phyloP scores from a whole-genome alignment of 2,888 invertebrate species.

The Embidobia sp. region DNA sequence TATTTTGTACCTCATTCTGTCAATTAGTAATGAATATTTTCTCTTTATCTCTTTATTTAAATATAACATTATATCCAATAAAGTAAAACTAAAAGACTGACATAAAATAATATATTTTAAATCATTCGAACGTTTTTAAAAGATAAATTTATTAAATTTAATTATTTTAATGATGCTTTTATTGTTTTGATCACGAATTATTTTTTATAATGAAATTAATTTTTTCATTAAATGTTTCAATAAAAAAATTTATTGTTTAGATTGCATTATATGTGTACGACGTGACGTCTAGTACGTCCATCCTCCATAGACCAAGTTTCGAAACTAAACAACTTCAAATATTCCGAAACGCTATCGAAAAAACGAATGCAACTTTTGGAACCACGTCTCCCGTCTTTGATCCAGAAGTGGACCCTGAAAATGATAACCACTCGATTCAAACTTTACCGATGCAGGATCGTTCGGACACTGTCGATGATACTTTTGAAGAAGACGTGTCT shows the following conservation, averaged over 20 bases:
- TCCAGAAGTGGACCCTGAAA: conserved; percentile 11
- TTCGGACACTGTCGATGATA: conserved; percentile 65
- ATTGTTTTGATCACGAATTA: not conserved
- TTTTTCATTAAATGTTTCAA: not conserved
- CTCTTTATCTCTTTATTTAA: too few species aligned
- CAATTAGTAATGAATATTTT: too few species aligned
- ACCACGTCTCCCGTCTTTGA: conserved; percentile 39
- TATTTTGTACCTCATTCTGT: too few species aligned
- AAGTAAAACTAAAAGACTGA: too few species aligned
- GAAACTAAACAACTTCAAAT: conserved; percentile 79
- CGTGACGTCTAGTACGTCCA: conserved; percentile 77
- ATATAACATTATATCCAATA: too few species aligned
- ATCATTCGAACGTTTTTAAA: too few species aligned
- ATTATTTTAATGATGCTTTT: too few species aligned
- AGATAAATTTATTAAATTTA: too few species aligned
- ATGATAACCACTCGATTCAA: conserved; percentile 31
- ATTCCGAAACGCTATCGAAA: conserved; percentile 75
- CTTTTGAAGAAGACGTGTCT: conserved; percentile 11
- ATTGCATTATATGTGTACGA: conserved; percentile 79
- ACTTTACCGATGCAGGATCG: conserved; percentile 72
- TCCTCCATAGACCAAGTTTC: conserved; percentile 74
- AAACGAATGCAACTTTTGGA: conserved; percentile 63
- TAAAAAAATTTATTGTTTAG: conserved; percentile 62
- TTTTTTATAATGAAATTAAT: not conserved
- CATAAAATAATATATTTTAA: too few species aligned